Base-by-base conservation (phyloP, 2,113 vertebrate species). In the Ammospiza nelsoni region DNA sequence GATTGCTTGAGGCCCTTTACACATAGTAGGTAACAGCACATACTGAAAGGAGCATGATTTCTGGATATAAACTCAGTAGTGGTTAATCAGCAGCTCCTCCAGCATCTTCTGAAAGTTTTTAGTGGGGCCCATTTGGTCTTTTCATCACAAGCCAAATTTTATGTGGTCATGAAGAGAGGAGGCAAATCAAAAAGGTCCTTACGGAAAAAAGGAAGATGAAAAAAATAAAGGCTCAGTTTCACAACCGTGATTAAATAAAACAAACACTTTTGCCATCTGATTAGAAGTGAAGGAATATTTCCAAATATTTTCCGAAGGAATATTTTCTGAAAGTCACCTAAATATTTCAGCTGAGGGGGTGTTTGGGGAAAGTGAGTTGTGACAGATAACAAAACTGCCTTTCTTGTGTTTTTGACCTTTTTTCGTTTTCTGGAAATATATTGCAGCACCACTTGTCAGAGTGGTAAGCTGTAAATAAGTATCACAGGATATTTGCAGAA, bases 141-240 rank as follows among this genome's bases (percentile, higher is more conserved):
- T 86, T 93, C 61, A 71, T 90, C 76, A 57, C 49, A 78, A 84
- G 90, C 93, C 92, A 96, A 82, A 89, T 93, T 94, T 90, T 82
- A 84, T 46, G 48, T 74, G 72, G 48, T 77, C 55, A 51, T n/a
- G 78, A 92, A 92, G 20, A 82, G 54, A 85, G 59, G 8, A 90
- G 62, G 87, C 41, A 93, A 95, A 97, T 83, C 67, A 86, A 94
- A 87, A 85, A 68, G 33, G 24, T 81, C 62, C 44, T 83, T 92
- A 48, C 37, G 59, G 66, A 72, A 89, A 87, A 91, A 80, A 74
- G 15, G 21, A 62, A 94, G 81, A 95, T 87, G 55, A 82, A 62
- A 89, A 91, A 92, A 73, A 54, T 3, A 81, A 78, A 88, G 23
- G 22, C 35, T 95, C 28, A 8, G 25, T 89, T 95, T 90, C 76